Conservation (phyloP, 2,113 vertebrate species). For the Petrocephalus microphthalmus region DNA sequence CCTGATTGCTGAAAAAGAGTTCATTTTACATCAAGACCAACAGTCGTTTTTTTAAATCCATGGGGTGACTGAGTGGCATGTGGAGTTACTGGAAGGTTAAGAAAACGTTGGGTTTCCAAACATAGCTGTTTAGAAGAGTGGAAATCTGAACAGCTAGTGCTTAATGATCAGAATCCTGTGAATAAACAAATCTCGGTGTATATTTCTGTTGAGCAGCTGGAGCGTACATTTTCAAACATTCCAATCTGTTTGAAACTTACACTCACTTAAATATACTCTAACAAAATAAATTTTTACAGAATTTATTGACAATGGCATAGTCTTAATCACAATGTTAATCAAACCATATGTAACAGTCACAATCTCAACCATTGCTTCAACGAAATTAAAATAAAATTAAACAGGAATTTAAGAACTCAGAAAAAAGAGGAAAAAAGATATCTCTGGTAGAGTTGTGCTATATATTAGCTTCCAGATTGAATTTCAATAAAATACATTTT, state of each 20-base stretch:
- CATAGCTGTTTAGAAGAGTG: conserved; percentile 20
- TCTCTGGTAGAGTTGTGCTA: background rate
- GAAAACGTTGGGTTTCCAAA: conserved; percentile 25
- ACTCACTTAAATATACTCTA: conserved; percentile 50
- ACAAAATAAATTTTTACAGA: conserved; percentile 57
- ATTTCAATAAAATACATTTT: background rate
- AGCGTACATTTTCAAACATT: conserved; percentile 40
- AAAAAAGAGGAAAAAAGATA: background rate
- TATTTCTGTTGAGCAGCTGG: conserved; percentile 30
- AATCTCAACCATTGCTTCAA: background rate
- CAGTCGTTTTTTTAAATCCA: conserved; percentile 15
- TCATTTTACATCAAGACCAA: conserved; percentile 32
- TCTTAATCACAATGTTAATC: conserved; percentile 36
- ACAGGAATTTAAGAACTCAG: background rate
- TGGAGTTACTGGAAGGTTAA: conserved; percentile 33
- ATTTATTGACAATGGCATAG: conserved; percentile 50
- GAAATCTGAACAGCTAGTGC: conserved; percentile 23
- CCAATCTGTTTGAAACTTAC: conserved; percentile 50
- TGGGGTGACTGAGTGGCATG: conserved; percentile 8
- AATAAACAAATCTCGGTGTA: conserved; percentile 40
- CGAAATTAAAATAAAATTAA: background rate
- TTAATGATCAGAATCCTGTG: conserved; percentile 33
- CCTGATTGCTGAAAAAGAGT: conserved; percentile 19
- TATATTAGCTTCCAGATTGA: background rate
- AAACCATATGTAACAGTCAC: conserved; percentile 35